Conservation (phyloP, 2,888 invertebrate genomes). For the Cheilosia scutellata region DNA sequence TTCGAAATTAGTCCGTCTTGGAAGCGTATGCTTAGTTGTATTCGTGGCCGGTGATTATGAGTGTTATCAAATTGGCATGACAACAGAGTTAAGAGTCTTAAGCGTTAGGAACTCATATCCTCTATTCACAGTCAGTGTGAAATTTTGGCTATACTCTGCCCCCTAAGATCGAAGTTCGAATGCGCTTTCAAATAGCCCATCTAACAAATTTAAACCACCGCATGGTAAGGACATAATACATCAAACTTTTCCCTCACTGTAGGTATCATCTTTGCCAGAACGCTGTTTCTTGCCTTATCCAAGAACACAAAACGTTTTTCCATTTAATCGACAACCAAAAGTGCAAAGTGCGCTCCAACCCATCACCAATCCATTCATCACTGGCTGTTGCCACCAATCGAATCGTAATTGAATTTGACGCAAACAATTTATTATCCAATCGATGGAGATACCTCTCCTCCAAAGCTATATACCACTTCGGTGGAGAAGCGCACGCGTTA, state of each 20-base stretch:
- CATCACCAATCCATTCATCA: conserved; percentile 64
- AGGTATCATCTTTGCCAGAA: background rate
- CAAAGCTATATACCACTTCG: conserved; percentile 17
- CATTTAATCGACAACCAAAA: conserved; percentile 52
- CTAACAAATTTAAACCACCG: background rate
- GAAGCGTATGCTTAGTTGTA: too few relatives aligned
- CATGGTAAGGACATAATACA: background rate
- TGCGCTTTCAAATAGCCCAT: background rate
- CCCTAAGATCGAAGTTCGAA: too few relatives aligned
- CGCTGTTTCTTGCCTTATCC: conserved; percentile 8
- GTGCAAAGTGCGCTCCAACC: conserved; percentile 67
- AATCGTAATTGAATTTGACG: conserved; percentile 72
- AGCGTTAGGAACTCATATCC: too few relatives aligned
- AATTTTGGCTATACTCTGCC: too few relatives aligned
- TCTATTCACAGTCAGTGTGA: too few relatives aligned
- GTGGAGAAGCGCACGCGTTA: conserved; percentile 33
- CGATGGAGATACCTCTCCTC: conserved; percentile 48
- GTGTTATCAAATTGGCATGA: too few relatives aligned
- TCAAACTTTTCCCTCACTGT: background rate
- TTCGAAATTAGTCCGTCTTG: too few relatives aligned
- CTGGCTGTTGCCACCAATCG: conserved; percentile 64
- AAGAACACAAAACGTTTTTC: conserved; percentile 56
- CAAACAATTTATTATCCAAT: conserved; percentile 73
- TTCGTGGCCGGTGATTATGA: too few relatives aligned
- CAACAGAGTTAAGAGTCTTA: too few relatives aligned